Percentiles rank a stretch among this genome's conserved stretches.
These are phyloP conservation scores for Danionella cerebrum DNA, from an alignment of 2,113 vertebrate species.

Conservation along the genomic window DNA sequence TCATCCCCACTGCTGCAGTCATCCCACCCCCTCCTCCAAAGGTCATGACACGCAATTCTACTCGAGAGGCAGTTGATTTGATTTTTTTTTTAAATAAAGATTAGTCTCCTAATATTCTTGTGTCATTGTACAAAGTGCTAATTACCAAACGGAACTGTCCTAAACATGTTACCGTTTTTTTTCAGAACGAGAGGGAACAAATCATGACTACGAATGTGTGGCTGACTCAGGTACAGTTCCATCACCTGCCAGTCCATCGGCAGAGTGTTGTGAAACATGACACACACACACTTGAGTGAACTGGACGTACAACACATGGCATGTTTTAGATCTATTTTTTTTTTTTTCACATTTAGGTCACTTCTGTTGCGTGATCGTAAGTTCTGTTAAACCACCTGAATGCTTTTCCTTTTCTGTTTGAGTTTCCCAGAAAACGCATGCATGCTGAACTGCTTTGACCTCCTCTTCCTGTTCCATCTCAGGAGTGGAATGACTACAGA, in stretches of 20 bases:
- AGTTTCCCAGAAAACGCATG: background rate
- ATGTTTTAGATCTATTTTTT: background rate
- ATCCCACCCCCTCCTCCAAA: too few species aligned
- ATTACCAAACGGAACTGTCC: background rate
- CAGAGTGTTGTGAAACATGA: background rate
- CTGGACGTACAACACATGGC: background rate
- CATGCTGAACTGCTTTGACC: background rate
- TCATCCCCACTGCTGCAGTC: too few species aligned
- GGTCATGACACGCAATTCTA: too few species aligned
- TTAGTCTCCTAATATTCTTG: too few species aligned
- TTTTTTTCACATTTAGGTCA: background rate
- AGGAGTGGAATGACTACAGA: constrained; percentile 75
- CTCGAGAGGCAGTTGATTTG: too few species aligned
- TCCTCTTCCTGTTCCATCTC: background rate
- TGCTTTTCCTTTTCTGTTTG: background rate
- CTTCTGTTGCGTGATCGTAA: background rate
- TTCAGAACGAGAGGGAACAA: constrained; percentile 71
- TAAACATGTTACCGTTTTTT: constrained; percentile 32
- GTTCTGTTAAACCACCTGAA: background rate
- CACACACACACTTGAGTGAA: background rate
- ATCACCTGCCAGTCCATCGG: background rate
- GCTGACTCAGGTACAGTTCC: constrained; percentile 69
- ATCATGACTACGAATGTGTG: constrained; percentile 75
- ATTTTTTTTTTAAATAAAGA: too few species aligned
- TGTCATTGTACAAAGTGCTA: too few species aligned